phyloP scores from a whole-genome alignment of 2,888 invertebrate genomes.

The Agrochola circellaris region DNA sequence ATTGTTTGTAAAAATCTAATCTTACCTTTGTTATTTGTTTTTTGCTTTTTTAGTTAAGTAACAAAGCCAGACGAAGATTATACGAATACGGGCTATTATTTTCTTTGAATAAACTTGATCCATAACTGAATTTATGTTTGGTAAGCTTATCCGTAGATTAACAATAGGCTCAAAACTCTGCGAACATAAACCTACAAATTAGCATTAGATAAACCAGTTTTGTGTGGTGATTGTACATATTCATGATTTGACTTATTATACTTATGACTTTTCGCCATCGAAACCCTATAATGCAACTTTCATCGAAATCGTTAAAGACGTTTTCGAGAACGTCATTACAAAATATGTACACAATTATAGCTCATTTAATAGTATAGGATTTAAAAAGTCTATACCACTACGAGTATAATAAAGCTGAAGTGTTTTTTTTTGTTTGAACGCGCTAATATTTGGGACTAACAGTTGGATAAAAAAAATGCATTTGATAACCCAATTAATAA shows the following conservation, averaged over 20 bases:
- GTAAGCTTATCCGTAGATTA: slow-evolving; percentile 28
- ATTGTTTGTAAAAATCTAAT: slow-evolving; percentile 7
- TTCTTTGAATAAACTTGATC: slow-evolving; percentile 9
- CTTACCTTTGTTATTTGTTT: neutral
- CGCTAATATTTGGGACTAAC: neutral
- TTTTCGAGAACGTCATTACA: no score
- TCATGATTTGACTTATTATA: no score
- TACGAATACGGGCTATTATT: neutral
- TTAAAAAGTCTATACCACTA: neutral
- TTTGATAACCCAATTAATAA: neutral
- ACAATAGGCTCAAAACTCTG: slow-evolving; percentile 16
- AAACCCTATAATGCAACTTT: no score
- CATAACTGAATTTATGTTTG: slow-evolving; percentile 10
- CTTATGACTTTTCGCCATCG: no score
- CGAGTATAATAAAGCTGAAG: neutral
- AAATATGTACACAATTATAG: no score
- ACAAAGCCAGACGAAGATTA: neutral
- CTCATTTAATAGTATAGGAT: no score
- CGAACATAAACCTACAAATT: slow-evolving; percentile 44
- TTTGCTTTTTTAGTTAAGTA: neutral
- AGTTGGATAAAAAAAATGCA: neutral
- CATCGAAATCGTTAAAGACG: no score
- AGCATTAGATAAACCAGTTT: slow-evolving; percentile 46
- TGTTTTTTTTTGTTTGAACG: neutral
- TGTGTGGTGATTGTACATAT: slow-evolving; percentile 43